Base-by-base conservation (phyloP, 2,888 invertebrate genomes). In the Drosophila paucipuncta region DNA sequence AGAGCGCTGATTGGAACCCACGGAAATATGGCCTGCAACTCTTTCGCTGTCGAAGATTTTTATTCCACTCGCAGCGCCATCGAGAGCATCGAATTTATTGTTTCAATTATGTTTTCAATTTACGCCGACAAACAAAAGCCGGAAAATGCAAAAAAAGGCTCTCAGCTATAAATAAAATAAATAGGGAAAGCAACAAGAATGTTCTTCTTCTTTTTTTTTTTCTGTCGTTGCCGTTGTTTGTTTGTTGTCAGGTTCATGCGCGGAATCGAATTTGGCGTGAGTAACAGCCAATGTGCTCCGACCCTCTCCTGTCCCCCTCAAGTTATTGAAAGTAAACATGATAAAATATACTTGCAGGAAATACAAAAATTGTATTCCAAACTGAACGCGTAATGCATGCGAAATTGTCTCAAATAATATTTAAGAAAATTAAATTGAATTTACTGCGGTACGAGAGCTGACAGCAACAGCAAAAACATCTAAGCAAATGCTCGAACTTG, bases 261-360 rank as follows among this genome's bases (percentile, higher is more conserved):
- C 70, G 73, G 69, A 88, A 88, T 91, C 70, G 79, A 78, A 80
- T 79, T 78, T 76, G 55, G 35, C 43, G 43, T 18, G 55, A 54
- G 33, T 62, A 65, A 47, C 64, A 65, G 31, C 43, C 57, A 4
- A 22, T 54, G 30, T 37, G 18, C 7, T 2, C 6, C 25, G 18
- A 55, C 7, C 60, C 28, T 9, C 18, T 33, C 41, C 43, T 4
- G 16, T 18, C 37, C 25, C 10, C 18, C n/a, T 55, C 76, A 82
- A 90, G 80, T 88, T 89, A 91, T 87, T 88, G 91, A 87, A 87
- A 90, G 91, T 88, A 88, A 88, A 88, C 91, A 91, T 83, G 89
- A 83, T 81, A 85, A 88, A 91, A 81, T 72, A 82, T 76, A 87
- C 76, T 73, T 73, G 43, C 76, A 85, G 72, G 66, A 83, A 69